phyloP scores from a whole-genome alignment of 2,797 vertebrate genomes.

The Spatula versicolor region DNA sequence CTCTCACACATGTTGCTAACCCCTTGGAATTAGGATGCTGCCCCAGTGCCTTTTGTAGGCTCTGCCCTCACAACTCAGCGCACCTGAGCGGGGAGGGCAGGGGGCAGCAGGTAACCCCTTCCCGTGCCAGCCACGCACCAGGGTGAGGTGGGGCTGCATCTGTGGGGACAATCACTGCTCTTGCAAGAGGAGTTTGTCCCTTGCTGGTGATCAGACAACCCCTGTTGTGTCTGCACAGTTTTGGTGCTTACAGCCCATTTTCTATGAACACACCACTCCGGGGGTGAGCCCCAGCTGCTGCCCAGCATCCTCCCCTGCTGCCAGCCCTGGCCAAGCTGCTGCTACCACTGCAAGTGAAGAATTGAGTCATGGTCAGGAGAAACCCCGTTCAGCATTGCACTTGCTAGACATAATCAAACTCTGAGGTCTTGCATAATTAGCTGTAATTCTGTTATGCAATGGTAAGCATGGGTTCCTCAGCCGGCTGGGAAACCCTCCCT shows the following conservation, averaged over 20 bases:
- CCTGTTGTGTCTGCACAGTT: fast-evolving
- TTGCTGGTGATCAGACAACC: fast-evolving
- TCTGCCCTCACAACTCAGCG: background rate
- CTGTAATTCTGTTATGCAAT: background rate
- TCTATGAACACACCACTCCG: fast-evolving
- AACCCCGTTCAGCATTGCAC: background rate
- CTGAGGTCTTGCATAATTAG: background rate
- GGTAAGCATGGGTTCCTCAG: fast-evolving
- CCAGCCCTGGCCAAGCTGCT: background rate
- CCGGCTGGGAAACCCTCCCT: background rate
- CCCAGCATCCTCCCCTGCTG: background rate
- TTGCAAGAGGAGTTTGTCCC: background rate
- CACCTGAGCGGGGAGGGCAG: background rate
- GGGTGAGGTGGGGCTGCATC: background rate
- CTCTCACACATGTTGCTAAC: background rate
- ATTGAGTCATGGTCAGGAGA: background rate
- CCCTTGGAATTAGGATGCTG: background rate
- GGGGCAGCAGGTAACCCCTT: background rate
- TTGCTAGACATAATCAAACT: background rate
- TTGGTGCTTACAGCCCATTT: fast-evolving
- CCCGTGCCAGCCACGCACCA: background rate
- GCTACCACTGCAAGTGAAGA: background rate
- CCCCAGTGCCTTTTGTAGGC: background rate
- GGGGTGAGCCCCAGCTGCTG: background rate
- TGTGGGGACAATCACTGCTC: background rate